Base-by-base conservation (phyloP, 2,888 invertebrate genomes). In the Eutolmus rufibarbis region DNA sequence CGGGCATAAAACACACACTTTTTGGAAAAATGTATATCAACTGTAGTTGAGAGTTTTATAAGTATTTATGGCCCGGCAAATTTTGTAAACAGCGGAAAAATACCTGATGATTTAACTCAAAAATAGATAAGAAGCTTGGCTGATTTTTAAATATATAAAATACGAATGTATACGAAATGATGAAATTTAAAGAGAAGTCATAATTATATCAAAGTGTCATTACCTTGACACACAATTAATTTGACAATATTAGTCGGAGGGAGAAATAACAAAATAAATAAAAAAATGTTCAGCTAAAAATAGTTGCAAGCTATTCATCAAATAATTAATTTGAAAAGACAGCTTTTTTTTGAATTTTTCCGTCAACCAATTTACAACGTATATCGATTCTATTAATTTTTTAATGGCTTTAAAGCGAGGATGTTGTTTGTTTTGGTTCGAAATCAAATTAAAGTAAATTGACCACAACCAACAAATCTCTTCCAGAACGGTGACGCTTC, bases 41-140 rank as follows among this genome's bases (percentile, higher is more conserved):
- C 1, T 43, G 14, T 9, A 43, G 37, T 28, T 37, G 37, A 7
- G 8, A 43, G 2, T 43, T 12, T 43, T 43, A 37, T 88, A n/a
- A n/a, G n/a, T n/a, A 87, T 14, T 46, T 46, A 37, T 88, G 87
- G 88, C 84, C 86, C 88, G 43, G 43, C 16, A 46, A 46, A 46
- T 46, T 40, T 46, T 16, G 43, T 46, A 74, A 19, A 74, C n/a
- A 74, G 43, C 43, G 43, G 43, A 46, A 46, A 46, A 46, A 46
- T 46, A 46, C 43, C 43, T 14, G 43, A 46, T 46, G 16, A 46
- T 2, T 46, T 46, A 46, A 46, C 4, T 46, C 12, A 46, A 77
- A 77, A 77, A 76, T 31, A 34, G 19, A 77, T 16, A 8, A 16
- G 3, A 31, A 34, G 34, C 3, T 40, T 40, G 1, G 16, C 14